A percentile compares a stretch with the other conserved stretches of the same genome.
Evolutionary conservation across 2,113 vertebrate genomes (phyloP).

Genomic region (Marcusenius ussheri): DNA sequence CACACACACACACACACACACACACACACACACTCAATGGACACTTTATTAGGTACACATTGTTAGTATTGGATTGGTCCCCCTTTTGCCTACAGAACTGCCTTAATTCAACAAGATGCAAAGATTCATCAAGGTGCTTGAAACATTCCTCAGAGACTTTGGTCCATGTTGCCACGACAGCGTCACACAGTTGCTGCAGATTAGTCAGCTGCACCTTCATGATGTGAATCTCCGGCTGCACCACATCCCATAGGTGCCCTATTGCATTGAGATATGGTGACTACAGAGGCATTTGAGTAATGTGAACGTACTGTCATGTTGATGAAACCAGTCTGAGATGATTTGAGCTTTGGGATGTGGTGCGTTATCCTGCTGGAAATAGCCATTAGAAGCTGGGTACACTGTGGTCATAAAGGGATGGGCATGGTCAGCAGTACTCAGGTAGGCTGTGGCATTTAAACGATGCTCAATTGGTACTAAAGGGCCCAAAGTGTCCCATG

Average conservation of each 20-base stretch:
- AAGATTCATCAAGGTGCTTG: background rate
- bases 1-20: background rate
- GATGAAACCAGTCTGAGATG: background rate
- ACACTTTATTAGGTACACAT: background rate
- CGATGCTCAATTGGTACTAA: background rate
- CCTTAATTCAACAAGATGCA: background rate
- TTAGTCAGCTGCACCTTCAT: background rate
- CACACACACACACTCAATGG: background rate
- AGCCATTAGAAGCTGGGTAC: background rate
- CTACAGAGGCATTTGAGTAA: background rate
- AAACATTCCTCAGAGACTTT: background rate
- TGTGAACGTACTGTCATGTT: background rate
- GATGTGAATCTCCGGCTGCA: background rate
- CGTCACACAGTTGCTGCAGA: background rate
- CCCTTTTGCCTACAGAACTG: background rate
- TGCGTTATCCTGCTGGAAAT: background rate
- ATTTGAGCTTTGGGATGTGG: background rate
- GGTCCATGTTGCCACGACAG: background rate
- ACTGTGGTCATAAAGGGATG: background rate
- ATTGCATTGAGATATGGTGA: background rate
- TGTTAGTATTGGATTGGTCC: background rate
- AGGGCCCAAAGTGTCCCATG: background rate
- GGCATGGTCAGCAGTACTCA: background rate
- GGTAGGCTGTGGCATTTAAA: background rate
- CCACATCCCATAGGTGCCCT: background rate